Evolutionary conservation across 2,797 vertebrate genomes (phyloP), one percentile per base, ranked within the genome.

Genomic region (Chloroceryle inda): DNA sequence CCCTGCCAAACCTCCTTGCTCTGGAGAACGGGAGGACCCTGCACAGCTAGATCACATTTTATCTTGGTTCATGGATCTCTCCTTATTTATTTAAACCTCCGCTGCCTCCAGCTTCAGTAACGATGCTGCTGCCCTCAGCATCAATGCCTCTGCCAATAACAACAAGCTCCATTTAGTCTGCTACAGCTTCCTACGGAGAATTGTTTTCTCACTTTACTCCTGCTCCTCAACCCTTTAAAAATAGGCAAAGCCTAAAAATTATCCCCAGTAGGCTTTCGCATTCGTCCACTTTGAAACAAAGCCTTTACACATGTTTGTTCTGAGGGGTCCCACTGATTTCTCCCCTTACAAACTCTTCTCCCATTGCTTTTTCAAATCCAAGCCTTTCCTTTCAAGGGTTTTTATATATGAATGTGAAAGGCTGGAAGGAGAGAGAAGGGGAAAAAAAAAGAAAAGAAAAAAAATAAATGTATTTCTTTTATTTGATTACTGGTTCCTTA

Each of bases 91-190:
- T 89, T 94, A 78, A 85, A 91, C 75, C 88, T 95, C 86, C 11
- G 18, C 38, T 40, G 31, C 84, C 91, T 97, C 95, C 94, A 94
- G 86, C 68, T 58, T 63, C 42, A 19, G 85, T 13, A 73, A 81
- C 85, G 95, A 95, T 75, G 93, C 96, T 97, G 95, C 96, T 96
- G 91, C 97, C 96, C 96, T 96, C 79, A 92, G 75, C 72, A 94
- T 44, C 40, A 21, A 52, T 8, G 77, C 19, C 72, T 37, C 68
- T 74, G 87, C 91, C 95, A 95, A 79, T 40, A 88, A 71, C 89
- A 91, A 62, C 38, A 94, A 93, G 44, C 78, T 92, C 96, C 80
- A 92, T 96, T 96, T 92, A 94, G 88, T 79, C 87, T 91, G 64
- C 84, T 77, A 71, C 67, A 92, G 86, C 91, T 96, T 97, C 93